Conservation (phyloP, 1,140 invertebrate genomes). For the Scaptodrosophila lebanonensis region DNA sequence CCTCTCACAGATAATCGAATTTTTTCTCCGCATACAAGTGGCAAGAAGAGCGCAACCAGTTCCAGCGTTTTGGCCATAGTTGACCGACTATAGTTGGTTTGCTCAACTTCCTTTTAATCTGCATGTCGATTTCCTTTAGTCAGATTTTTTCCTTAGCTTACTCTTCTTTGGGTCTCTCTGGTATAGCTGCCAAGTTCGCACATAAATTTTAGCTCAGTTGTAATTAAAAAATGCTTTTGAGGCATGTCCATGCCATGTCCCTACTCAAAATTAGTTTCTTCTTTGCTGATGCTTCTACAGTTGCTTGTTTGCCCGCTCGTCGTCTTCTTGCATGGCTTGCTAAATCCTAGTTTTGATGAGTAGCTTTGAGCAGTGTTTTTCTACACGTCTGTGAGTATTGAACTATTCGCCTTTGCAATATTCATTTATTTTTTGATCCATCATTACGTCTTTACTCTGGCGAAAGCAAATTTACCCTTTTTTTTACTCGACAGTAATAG, state of each 20-base stretch:
- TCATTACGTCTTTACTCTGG: too few relatives aligned
- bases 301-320: not conserved
- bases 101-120: conserved; percentile 73
- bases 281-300: not conserved
- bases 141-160: conserved; percentile 55
- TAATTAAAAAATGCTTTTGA: conserved; percentile 74
- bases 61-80: not conserved
- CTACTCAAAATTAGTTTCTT: conserved; percentile 60
- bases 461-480: too few relatives aligned
- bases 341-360: not conserved
- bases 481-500: too few relatives aligned
- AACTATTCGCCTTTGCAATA: too few relatives aligned
- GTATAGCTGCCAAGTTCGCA: conserved; percentile 45
- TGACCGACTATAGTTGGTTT: conserved; percentile 41
- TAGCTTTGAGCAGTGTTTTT: too few relatives aligned
- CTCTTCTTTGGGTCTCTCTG: conserved; percentile 1
- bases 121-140: conserved; percentile 75
- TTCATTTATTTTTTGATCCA: too few relatives aligned
- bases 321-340: not conserved
- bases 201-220: conserved; percentile 69
- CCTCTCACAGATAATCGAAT: conserved; percentile 74
- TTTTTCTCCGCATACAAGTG: too few relatives aligned
- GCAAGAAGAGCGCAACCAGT: too few relatives aligned
- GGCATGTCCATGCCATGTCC: conserved; percentile 17
- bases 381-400: too few relatives aligned